Evolutionary conservation across 2,113 vertebrate species (phyloP).

Genomic region (Jaculus jaculus): DNA sequence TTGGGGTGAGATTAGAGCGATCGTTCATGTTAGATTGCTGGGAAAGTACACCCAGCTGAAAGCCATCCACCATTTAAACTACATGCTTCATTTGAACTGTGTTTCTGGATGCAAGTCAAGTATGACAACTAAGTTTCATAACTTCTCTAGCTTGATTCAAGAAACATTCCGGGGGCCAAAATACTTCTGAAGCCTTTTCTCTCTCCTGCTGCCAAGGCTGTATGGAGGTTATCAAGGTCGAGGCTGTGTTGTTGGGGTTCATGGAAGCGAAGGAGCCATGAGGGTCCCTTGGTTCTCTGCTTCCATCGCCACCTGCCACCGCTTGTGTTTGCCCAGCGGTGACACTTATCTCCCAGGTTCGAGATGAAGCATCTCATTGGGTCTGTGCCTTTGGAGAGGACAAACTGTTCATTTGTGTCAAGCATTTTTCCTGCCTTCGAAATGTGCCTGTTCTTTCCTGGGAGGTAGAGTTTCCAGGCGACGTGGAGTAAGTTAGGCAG

Average conservation of each 20-base stretch:
- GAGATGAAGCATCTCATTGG: background rate
- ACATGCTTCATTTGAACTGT: slow-evolving; percentile 78
- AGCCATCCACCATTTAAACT: slow-evolving; percentile 79
- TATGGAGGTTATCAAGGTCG: slow-evolving; percentile 57
- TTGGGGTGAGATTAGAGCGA: slow-evolving; percentile 61
- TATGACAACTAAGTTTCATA: slow-evolving; percentile 77
- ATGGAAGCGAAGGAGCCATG: background rate
- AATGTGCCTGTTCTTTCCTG: background rate
- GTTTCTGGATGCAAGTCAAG: slow-evolving; percentile 79
- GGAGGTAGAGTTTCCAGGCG: background rate
- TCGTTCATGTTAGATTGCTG: slow-evolving; percentile 79
- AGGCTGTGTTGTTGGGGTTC: background rate
- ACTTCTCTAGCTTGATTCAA: slow-evolving; percentile 74
- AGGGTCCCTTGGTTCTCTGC: background rate
- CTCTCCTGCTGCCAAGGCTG: slow-evolving; percentile 15
- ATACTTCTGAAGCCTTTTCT: slow-evolving; percentile 61
- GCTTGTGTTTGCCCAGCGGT: background rate
- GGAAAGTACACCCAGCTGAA: slow-evolving; percentile 76
- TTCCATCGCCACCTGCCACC: background rate
- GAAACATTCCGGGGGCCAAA: slow-evolving; percentile 57
- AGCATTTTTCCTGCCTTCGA: slow-evolving; percentile 22
- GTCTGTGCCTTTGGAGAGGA: background rate
- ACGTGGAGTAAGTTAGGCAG: background rate
- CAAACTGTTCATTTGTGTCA: background rate
- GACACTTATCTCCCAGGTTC: background rate